Base-by-base conservation (phyloP, 2,888 invertebrate species). In the Drosophila planitibia region DNA sequence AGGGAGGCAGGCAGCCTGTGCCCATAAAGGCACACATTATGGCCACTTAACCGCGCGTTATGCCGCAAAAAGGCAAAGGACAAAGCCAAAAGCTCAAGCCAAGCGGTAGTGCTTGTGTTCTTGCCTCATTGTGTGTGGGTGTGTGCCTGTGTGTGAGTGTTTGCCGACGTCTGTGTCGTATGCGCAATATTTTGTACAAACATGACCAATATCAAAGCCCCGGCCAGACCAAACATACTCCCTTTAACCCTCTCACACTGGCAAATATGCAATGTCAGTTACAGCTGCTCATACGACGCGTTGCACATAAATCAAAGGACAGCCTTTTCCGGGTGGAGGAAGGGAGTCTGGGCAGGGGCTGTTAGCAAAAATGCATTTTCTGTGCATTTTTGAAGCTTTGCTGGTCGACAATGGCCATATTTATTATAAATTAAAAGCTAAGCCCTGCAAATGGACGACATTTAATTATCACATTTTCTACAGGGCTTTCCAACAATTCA, bases 31-130 rank as follows among this genome's bases (percentile, higher is more conserved):
- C 77, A 81, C 82, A 79, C 91, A 91, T 91, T 91, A 91, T 91
- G 85, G 83, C 90, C 89, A 91, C 90, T 91, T 91, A 91, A 89
- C 88, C 88, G 87, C 89, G 90, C 91, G 89, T 91, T 90, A 88
- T 90, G 83, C 89, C 91, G 82, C 90, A 91, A 86, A 89, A 83
- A 83, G 81, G 88, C 89, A 84, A 83, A 74, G 82, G 83, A 86
- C 87, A 86, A 89, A 84, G 76, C 81, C 79, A 76, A 83, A 85
- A 66, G 78, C 81, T 79, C 69, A 71, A 74, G 81, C 82, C 81
- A 69, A 69, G 47, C 54, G 68, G 41, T 52, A 70, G 55, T 70
- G 52, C 49, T 53, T 52, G 49, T 54, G 64, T 53, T 44, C 60
- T 41, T 58, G 39, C 25, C 37, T 44, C 35, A 32, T 33, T 58